Evolutionary conservation across 1,140 invertebrate genomes (phyloP), one percentile per base, ranked within the genome.

Genomic region (Rhyacophila brunnea): DNA sequence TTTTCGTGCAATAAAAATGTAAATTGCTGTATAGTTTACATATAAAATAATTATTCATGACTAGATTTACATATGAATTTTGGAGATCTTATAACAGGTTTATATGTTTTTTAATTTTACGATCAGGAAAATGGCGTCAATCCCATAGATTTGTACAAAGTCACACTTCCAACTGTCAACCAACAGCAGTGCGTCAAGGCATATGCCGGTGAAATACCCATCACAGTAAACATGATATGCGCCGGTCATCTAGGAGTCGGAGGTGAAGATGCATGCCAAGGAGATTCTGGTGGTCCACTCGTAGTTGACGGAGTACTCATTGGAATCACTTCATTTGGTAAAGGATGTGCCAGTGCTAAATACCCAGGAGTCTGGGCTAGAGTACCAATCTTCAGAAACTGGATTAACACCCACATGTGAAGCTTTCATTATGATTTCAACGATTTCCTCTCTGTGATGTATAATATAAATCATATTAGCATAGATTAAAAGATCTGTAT

Each of bases 361-460:
- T 77, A 74, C 58, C 85, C 87, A 1, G 85, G 86, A 3, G 81
- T 88, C 6, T 88, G 87, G 67, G 80, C 81, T 0, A 74, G 82
- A 23, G 74, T 86, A 44, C 58, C 68, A 0, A 49, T 62, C 13
- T 65, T 69, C 3, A 58, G 67, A 18, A 52, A 70, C 6, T 77
- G 75, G 74, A 71, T 77, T 17, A 44, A 46, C n/a, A n/a, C n/a
- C n/a, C n/a, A n/a, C n/a, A n/a, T n/a, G n/a, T n/a, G n/a, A n/a
- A n/a, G n/a, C n/a, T n/a, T n/a, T n/a, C n/a, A n/a, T n/a, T n/a
- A n/a, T n/a, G n/a, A n/a, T n/a, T n/a, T n/a, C n/a, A n/a, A n/a
- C n/a, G n/a, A n/a, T n/a, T n/a, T n/a, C n/a, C n/a, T n/a, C n/a
- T n/a, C n/a, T n/a, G n/a, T n/a, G n/a, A n/a, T n/a, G n/a, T n/a